phyloP scores from a whole-genome alignment of 2,113 vertebrate species.

The Phyllostomus discolor region DNA sequence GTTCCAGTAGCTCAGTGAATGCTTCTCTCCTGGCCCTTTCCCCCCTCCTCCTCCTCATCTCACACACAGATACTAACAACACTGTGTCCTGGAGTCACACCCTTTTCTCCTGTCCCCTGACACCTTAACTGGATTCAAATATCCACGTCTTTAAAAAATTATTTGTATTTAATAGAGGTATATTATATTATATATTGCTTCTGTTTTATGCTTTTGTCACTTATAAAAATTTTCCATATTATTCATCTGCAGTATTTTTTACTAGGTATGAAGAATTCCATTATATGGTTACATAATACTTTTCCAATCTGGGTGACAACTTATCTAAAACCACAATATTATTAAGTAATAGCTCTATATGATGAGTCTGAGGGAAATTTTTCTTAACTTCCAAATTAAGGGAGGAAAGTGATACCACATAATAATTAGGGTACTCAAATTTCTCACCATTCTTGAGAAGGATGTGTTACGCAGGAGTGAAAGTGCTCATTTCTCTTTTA shows the following conservation, averaged over 20 bases:
- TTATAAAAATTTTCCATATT: neutral
- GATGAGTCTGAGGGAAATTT: neutral
- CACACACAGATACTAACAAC: neutral
- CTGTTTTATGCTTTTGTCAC: neutral
- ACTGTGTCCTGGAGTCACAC: neutral
- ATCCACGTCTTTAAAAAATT: neutral
- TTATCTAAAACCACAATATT: neutral
- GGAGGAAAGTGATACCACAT: neutral
- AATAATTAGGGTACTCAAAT: neutral
- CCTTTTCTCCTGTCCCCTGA: neutral
- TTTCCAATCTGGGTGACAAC: neutral
- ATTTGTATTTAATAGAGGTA: neutral
- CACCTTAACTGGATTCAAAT: neutral
- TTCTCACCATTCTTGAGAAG: neutral
- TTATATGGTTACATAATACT: neutral
- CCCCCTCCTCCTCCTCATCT: no score
- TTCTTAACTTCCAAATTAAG: neutral
- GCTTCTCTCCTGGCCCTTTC: neutral
- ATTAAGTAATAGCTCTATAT: neutral
- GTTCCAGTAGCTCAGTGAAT: neutral
- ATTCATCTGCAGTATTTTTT: neutral
- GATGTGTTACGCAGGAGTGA: neutral
- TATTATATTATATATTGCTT: neutral
- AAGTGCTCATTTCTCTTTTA: neutral
- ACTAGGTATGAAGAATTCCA: slow-evolving; percentile 10